phyloP scores from a whole-genome alignment of 2,888 invertebrate species.

The Drosophila multiciliata region DNA sequence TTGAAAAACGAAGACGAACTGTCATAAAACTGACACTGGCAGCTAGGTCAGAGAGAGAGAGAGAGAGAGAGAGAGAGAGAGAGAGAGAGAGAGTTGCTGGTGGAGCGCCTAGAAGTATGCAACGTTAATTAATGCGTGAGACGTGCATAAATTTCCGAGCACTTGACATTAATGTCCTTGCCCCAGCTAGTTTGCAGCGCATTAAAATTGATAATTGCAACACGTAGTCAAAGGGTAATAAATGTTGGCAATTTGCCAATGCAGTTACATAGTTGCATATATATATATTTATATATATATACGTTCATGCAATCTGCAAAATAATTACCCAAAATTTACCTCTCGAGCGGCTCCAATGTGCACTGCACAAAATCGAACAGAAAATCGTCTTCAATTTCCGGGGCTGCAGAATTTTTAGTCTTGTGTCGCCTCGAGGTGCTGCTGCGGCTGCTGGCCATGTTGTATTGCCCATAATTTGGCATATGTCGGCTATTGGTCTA shows the following conservation, averaged over 20 bases:
- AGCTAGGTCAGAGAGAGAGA: background rate
- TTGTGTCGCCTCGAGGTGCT: slow-evolving; percentile 28
- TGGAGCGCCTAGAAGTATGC: slow-evolving; percentile 53
- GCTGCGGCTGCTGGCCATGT: slow-evolving; percentile 25
- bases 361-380: slow-evolving; percentile 81
- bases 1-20: slow-evolving; percentile 57
- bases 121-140: slow-evolving; percentile 72
- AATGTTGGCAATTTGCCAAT: slow-evolving; percentile 28
- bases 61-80: background rate
- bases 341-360: slow-evolving; percentile 71
- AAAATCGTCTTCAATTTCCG: slow-evolving; percentile 65
- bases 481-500: slow-evolving; percentile 18
- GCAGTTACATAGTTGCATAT: slow-evolving; percentile 3
- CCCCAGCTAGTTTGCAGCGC: slow-evolving; percentile 41
- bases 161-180: slow-evolving; percentile 71
- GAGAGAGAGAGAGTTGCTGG: background rate
- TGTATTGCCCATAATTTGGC: slow-evolving; percentile 41
- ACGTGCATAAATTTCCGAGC: slow-evolving; percentile 74
- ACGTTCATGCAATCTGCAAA: background rate
- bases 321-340: slow-evolving; percentile 53
- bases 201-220: slow-evolving; percentile 72
- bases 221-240: slow-evolving; percentile 65
- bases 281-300: background rate
- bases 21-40: slow-evolving; percentile 34
- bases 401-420: slow-evolving; percentile 27